Percentiles rank a stretch among this genome's conserved stretches.
Evolutionary conservation across 2,888 invertebrate species (phyloP).

Genomic region (Agelastica alni): DNA sequence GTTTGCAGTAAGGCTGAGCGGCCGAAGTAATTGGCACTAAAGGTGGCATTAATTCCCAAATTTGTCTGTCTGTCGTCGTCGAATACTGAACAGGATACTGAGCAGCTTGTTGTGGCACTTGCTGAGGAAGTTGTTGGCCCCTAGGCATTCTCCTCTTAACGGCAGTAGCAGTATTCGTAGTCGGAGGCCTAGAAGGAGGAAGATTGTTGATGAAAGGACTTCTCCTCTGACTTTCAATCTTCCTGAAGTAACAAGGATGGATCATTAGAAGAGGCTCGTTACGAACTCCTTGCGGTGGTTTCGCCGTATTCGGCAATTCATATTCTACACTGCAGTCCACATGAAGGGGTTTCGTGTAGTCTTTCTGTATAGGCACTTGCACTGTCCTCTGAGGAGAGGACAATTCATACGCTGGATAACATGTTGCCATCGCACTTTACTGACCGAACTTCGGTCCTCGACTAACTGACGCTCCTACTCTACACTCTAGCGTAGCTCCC

Average conservation of each 20-base stretch:
- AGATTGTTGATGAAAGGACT: constrained; percentile 85
- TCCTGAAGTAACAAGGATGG: constrained; percentile 86
- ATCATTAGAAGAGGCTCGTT: constrained; percentile 87
- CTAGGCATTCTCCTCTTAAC: constrained; percentile 40
- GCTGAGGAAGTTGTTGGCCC: constrained; percentile 49
- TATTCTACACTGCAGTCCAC: constrained; percentile 92
- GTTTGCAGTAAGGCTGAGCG: constrained; percentile 48
- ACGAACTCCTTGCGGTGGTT: constrained; percentile 81
- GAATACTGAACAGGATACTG: constrained; percentile 46
- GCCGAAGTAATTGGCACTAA: constrained; percentile 51
- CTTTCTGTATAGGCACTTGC: constrained; percentile 65
- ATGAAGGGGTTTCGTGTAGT: constrained; percentile 84
- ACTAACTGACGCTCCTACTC: constrained; percentile 17
- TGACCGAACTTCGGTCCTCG: constrained; percentile 47
- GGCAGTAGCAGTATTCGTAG: constrained; percentile 35
- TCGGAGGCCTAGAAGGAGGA: constrained; percentile 56
- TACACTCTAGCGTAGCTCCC: constrained; percentile 17
- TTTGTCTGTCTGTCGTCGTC: constrained; percentile 39
- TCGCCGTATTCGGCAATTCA: constrained; percentile 86
- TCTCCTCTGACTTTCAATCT: constrained; percentile 81
- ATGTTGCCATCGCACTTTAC: constrained; percentile 52
- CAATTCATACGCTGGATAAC: constrained; percentile 51
- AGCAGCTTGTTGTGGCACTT: constrained; percentile 52
- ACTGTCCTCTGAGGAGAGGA: constrained; percentile 56
- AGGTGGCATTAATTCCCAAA: constrained; percentile 53